Evolutionary conservation across 2,888 invertebrate genomes (phyloP), one percentile per base, ranked within the genome.

Genomic region (Drosophila suboccidentalis): DNA sequence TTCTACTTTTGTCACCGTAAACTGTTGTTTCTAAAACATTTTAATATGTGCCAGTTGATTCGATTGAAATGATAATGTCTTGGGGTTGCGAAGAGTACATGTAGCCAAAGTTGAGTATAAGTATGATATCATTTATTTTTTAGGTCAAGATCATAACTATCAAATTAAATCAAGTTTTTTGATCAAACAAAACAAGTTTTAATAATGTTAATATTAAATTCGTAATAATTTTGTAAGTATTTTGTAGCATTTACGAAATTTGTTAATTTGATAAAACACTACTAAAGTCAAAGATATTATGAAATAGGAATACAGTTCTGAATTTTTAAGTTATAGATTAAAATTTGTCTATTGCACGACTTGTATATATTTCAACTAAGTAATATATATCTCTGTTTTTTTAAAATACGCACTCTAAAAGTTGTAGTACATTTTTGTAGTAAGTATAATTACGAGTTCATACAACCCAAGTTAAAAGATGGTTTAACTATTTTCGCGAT

Each of bases 11-110:
- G 65, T 68, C 74, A 63, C 69, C 75, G 68, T 83, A 83, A 78
- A 76, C 75, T 71, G 34, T 68, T 79, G 67, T 69, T 57, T 72
- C 47, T 68, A 72, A 76, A 78, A 74, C 72, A 63, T 71, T 63
- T 82, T 59, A 78, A 87, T 85, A 85, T 87, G 82, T 85, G 76
- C 63, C 62, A 64, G 68, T 86, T 79, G 67, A 58, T 61, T 46
- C 2, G 50, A 58, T 66, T 69, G 15, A 75, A 81, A 80, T 83
- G 82, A 83, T 88, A 71, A 83, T 83, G 69, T 62, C 15, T 71
- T 60, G 55, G 46, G 53, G 13, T 71, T 76, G 57, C 55, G 50
- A 73, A 51, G 39, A 72, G 63, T 80, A 75, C 75, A 67, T 62
- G 82, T 82, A 71, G 71, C 59, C 72, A 70, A 75, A 71, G 68